Evolutionary conservation across 2,113 vertebrate genomes (phyloP).

Genomic region (Odobenus rosmarus): DNA sequence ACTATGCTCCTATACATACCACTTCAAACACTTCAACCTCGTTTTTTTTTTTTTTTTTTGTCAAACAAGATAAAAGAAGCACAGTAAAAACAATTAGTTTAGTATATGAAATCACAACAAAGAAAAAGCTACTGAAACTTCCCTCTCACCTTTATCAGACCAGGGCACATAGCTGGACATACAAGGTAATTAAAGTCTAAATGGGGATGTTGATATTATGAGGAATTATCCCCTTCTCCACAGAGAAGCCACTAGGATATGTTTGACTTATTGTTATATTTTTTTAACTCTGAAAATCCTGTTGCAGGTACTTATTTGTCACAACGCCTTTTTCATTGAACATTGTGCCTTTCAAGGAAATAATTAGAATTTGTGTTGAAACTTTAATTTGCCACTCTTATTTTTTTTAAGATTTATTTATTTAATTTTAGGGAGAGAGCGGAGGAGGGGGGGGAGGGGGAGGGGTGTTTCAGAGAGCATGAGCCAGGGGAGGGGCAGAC

Average conservation of each 20-base stretch:
- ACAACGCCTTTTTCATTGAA: background rate
- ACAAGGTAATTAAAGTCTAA: slow-evolving; percentile 46
- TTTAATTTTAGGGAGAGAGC: background rate
- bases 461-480: background rate
- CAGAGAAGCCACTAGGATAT: background rate
- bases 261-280: background rate
- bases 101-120: background rate
- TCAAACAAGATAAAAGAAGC: background rate
- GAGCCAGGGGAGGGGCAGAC: too few relatives aligned
- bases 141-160: background rate
- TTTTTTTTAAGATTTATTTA: background rate
- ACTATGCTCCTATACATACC: background rate
- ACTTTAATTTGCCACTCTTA: background rate
- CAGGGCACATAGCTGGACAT: background rate
- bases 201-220: background rate
- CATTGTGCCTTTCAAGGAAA: background rate
- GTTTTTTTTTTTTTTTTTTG: too few relatives aligned
- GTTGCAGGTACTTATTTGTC: background rate
- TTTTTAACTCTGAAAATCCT: slow-evolving; percentile 44
- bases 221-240: background rate
- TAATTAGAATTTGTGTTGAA: background rate
- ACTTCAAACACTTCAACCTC: background rate
- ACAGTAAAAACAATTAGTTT: background rate
- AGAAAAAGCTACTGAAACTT: background rate
- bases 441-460: too few relatives aligned